phyloP scores from a whole-genome alignment of 37 sponge, comb jelly and placozoan genomes.

The Crambe crambe region DNA sequence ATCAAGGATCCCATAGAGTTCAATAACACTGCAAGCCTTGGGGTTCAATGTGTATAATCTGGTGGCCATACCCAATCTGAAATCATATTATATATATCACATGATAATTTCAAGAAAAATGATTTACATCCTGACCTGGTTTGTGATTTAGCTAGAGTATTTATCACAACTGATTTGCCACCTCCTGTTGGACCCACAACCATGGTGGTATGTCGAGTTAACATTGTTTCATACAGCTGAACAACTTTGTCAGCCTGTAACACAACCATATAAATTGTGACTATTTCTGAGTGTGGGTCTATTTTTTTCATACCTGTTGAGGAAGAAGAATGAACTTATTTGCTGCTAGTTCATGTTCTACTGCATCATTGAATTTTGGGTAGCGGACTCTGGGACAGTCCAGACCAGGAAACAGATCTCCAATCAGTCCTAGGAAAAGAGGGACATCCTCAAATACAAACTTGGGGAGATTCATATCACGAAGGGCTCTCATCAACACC shows the following conservation, averaged over 20 bases:
- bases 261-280: background rate
- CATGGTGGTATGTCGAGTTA: slow-evolving; percentile 98
- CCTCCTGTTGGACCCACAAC: slow-evolving; percentile 99
- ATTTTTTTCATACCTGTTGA: slow-evolving; percentile 77
- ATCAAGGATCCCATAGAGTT: slow-evolving; percentile 98
- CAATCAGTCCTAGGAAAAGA: slow-evolving; percentile 96
- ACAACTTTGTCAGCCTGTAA: slow-evolving; percentile 94
- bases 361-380: slow-evolving; percentile 99
- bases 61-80: slow-evolving; percentile 84
- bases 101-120: background rate
- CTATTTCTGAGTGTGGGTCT: too few species aligned
- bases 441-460: slow-evolving; percentile 99
- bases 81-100: background rate
- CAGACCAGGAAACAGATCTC: slow-evolving; percentile 98
- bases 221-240: slow-evolving; percentile 99
- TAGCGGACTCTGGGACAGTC: slow-evolving; percentile 99
- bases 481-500: slow-evolving; percentile 98
- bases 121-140: slow-evolving; percentile 69
- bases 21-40: slow-evolving; percentile 95
- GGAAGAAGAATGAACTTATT: slow-evolving; percentile 85
- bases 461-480: slow-evolving; percentile 99
- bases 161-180: slow-evolving; percentile 97
- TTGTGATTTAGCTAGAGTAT: slow-evolving; percentile 93
- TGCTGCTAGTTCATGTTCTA: slow-evolving; percentile 82
- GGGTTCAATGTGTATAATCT: slow-evolving; percentile 96